Conservation (phyloP, 2,888 invertebrate species). For the Apotomis betuletana region DNA sequence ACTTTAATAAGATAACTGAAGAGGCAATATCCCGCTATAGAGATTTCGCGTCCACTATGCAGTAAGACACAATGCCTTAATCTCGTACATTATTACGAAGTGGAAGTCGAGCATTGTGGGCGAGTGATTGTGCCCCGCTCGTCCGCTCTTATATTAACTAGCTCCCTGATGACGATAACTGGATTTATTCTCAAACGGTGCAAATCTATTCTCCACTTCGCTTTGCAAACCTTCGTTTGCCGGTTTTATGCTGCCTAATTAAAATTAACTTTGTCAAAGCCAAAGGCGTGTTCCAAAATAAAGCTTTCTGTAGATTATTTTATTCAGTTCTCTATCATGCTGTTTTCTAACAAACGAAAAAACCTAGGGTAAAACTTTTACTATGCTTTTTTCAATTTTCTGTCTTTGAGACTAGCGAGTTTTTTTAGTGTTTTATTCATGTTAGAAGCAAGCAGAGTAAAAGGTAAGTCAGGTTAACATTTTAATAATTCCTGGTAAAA, state of each 20-base stretch:
- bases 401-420: constrained; percentile 36
- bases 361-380: constrained; percentile 34
- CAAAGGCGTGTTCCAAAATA: constrained; percentile 40
- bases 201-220: constrained; percentile 35
- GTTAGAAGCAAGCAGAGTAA: constrained; percentile 32
- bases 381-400: constrained; percentile 33
- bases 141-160: constrained; percentile 35
- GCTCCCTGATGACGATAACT: constrained; percentile 28
- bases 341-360: constrained; percentile 38
- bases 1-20: constrained; percentile 50
- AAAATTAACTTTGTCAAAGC: constrained; percentile 39
- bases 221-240: constrained; percentile 35
- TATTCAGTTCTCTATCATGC: constrained; percentile 37
- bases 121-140: constrained; percentile 29
- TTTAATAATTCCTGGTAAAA: constrained; percentile 30
- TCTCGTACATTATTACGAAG: constrained; percentile 42
- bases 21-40: constrained; percentile 58
- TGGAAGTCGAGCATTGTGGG: constrained; percentile 39
- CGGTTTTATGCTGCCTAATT: constrained; percentile 37
- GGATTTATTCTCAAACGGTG: constrained; percentile 28
- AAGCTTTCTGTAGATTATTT: constrained; percentile 42
- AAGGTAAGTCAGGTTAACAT: constrained; percentile 29
- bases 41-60: constrained; percentile 53
- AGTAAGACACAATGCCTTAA: constrained; percentile 42
- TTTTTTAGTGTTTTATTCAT: constrained; percentile 31